phyloP scores from a whole-genome alignment of 92 coral and sea anemone species.

The Porites divaricata region DNA sequence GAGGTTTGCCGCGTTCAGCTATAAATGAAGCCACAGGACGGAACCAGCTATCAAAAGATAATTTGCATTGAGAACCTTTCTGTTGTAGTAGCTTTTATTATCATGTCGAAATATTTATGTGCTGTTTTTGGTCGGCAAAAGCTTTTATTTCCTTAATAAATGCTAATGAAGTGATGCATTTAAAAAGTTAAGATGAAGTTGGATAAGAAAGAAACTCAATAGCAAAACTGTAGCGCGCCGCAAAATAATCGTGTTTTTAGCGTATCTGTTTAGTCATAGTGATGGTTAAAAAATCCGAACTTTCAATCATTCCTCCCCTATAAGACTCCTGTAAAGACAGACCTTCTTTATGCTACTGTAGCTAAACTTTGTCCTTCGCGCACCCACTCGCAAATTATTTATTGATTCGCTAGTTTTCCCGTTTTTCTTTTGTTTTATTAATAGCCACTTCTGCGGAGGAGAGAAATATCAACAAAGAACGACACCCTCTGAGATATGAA shows the following conservation, averaged over 20 bases:
- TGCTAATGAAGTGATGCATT: neutral
- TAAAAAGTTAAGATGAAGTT: too few species aligned
- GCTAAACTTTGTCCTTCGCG: too few species aligned
- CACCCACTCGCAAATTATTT: too few species aligned
- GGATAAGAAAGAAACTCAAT: too few species aligned
- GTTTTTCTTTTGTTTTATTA: neutral
- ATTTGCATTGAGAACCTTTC: neutral
- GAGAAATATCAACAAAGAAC: neutral
- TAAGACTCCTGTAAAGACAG: too few species aligned
- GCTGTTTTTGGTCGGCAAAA: neutral
- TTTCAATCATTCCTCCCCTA: too few species aligned
- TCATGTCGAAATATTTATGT: neutral
- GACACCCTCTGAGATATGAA: constrained; percentile 22
- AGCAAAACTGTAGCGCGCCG: too few species aligned
- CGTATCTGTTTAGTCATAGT: too few species aligned
- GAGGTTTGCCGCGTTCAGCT: constrained; percentile 1
- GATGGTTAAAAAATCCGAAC: too few species aligned
- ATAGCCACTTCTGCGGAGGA: neutral
- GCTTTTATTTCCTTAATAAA: neutral
- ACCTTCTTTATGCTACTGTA: too few species aligned
- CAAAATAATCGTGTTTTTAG: neutral
- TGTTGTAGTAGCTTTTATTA: neutral
- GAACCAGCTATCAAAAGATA: neutral
- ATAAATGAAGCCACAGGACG: neutral
- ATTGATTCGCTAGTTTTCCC: neutral